phyloP scores from a whole-genome alignment of 1,140 invertebrate genomes.

The Periplaneta americana region DNA sequence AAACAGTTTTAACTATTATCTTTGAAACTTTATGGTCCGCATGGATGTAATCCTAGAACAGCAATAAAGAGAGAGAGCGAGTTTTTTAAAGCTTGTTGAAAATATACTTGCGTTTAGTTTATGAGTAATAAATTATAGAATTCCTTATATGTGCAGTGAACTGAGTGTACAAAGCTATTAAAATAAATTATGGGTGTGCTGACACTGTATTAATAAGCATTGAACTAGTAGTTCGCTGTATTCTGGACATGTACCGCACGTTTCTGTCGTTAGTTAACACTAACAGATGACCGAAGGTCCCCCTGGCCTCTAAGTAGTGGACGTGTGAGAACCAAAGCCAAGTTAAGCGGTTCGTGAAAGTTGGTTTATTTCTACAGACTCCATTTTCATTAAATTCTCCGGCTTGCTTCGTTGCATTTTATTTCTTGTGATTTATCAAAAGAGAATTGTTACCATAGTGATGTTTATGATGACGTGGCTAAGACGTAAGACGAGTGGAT shows the following conservation, averaged over 20 bases:
- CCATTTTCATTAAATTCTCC: background rate
- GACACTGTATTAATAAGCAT: background rate
- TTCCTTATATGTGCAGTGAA: too few relatives aligned
- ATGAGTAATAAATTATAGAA: too few relatives aligned
- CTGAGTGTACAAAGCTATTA: background rate
- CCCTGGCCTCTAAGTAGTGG: background rate
- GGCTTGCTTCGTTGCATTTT: background rate
- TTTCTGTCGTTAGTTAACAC: background rate
- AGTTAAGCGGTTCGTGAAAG: background rate
- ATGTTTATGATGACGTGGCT: background rate
- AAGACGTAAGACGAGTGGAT: background rate
- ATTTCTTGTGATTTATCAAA: background rate
- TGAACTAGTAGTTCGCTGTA: background rate
- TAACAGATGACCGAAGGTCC: background rate
- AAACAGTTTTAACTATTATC: background rate
- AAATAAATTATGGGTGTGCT: background rate
- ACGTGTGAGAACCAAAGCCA: background rate
- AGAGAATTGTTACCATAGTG: background rate
- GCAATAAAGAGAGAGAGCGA: background rate
- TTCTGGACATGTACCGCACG: background rate
- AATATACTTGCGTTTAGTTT: too few relatives aligned
- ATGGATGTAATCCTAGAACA: background rate
- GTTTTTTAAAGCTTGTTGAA: too few relatives aligned
- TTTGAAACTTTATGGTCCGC: background rate
- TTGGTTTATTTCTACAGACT: too few relatives aligned